Percentiles rank a stretch among this genome's conserved stretches.
Conservation (phyloP, 2,113 vertebrate genomes). For the Corythaeola cristata region DNA sequence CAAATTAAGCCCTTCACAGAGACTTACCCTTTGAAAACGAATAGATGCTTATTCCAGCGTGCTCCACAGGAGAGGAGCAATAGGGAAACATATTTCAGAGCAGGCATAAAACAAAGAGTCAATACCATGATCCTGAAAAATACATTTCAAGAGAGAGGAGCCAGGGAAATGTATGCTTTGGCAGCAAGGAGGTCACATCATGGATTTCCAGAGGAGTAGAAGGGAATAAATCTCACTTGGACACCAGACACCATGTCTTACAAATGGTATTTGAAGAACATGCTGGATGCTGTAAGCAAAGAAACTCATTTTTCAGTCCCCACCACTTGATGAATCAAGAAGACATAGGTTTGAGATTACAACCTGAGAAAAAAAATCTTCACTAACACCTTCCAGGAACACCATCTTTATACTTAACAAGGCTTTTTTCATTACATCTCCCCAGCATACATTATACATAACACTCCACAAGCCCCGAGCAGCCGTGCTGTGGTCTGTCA, state of each 20-base stretch:
- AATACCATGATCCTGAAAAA: not conserved
- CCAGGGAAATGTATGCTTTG: not conserved
- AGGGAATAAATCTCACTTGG: slow-evolving; percentile 29
- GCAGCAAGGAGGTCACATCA: slow-evolving; percentile 1
- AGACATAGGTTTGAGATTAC: not conserved
- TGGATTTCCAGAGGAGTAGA: not conserved
- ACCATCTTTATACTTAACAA: not conserved
- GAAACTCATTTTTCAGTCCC: not conserved
- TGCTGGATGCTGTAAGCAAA: not conserved
- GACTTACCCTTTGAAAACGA: not conserved
- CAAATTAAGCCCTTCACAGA: not conserved
- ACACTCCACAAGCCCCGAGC: fast-evolving
- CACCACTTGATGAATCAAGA: not conserved
- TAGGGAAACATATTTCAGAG: not conserved
- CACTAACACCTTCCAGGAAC: not conserved
- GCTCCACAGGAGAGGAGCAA: not conserved
- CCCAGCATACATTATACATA: not conserved
- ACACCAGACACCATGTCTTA: not conserved
- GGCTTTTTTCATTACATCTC: not conserved
- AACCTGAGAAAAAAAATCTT: not conserved
- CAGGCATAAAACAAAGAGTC: not conserved
- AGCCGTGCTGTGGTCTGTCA: fast-evolving
- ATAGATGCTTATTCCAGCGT: not conserved
- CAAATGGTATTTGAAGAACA: not conserved
- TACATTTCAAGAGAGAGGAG: not conserved